phyloP scores from a whole-genome alignment of 2,888 invertebrate genomes.

The Lomographa bimaculata region DNA sequence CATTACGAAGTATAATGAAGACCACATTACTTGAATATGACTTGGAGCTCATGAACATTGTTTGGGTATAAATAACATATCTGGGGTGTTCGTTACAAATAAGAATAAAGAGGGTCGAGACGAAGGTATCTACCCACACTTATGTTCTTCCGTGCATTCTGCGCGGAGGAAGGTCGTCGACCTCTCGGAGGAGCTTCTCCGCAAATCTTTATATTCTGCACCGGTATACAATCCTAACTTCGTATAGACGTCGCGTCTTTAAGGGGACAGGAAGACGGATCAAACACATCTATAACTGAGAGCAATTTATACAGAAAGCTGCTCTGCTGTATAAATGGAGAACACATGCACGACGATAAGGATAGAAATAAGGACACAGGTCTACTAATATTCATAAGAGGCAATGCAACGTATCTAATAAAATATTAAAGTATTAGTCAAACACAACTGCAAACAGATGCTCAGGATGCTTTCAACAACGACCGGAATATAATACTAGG shows the following conservation, averaged over 20 bases:
- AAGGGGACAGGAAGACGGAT: constrained; percentile 37
- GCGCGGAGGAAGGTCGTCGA: constrained; percentile 63
- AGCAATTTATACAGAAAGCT: constrained; percentile 8
- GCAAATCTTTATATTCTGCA: constrained; percentile 68
- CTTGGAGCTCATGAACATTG: constrained; percentile 35
- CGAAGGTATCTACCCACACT: constrained; percentile 51
- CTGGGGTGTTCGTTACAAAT: constrained; percentile 45
- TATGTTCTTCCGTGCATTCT: constrained; percentile 65
- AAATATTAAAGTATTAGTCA: constrained; percentile 5
- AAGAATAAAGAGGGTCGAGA: constrained; percentile 54
- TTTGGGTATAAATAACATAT: constrained; percentile 40
- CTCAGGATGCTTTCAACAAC: constrained; percentile 34
- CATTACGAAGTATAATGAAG: constrained; percentile 3
- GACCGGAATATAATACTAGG: constrained; percentile 42
- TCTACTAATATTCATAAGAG: too few species aligned
- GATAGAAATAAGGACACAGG: not conserved
- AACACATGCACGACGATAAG: constrained; percentile 1
- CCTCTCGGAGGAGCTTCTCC: constrained; percentile 65
- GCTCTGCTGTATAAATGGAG: constrained; percentile 9
- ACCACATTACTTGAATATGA: constrained; percentile 12
- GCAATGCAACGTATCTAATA: too few species aligned
- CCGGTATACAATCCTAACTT: constrained; percentile 42
- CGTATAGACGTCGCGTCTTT: constrained; percentile 41
- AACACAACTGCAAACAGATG: constrained; percentile 18
- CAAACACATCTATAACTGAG: constrained; percentile 22